Evolutionary conservation across 2,797 vertebrate species (phyloP), one percentile per base, ranked within the genome.

Genomic region (Takifugu ocellatus): DNA sequence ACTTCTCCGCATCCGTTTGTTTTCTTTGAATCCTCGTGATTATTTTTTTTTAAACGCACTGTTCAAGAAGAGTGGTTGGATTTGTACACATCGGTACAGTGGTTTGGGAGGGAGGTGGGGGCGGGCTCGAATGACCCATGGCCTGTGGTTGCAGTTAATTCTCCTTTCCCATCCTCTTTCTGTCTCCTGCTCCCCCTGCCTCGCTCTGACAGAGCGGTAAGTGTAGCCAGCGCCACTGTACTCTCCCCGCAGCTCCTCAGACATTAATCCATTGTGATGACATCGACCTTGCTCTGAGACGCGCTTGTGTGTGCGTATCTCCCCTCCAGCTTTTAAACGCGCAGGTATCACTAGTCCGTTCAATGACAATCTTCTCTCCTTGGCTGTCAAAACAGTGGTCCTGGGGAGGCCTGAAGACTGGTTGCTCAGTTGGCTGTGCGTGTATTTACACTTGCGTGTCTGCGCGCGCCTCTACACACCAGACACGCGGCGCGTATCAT

Each of bases 261-360:
- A 91, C 87, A 90, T 89, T 90, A 90, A 90, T 92, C 89, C 86
- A 90, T 91, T 90, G 88, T 91, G 88, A 91, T 90, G 89, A 90
- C 91, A 90, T 88, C 87, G 90, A 91, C 90, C 90, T 91, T 90
- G 90, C 89, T 90, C 82, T 89, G 78, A 91, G 90, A 90, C 64
- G 84, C 79, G 69, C 72, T 66, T 29, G 53, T 64, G 56, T 49
- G 65, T 59, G 61, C 59, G 58, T 49, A 62, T 59, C 58, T 68
- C 52, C 83, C 85, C 82, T 78, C 75, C 58, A 84, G 87, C 87
- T 77, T 72, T 71, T 75, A 82, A 83, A 85, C 61, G 75, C 82
- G 78, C 89, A 91, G 90, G 90, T 90, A 91, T 90, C 86, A 81
- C 82, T 83, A 80, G 87, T 90, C 85, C 56, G 56, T 90, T 90